A percentile compares a stretch with the other conserved stretches of the same genome.
These are phyloP conservation scores for Acrocyrtus sp. DNA, from an alignment of 2,888 invertebrate genomes.

Conservation along the genomic window DNA sequence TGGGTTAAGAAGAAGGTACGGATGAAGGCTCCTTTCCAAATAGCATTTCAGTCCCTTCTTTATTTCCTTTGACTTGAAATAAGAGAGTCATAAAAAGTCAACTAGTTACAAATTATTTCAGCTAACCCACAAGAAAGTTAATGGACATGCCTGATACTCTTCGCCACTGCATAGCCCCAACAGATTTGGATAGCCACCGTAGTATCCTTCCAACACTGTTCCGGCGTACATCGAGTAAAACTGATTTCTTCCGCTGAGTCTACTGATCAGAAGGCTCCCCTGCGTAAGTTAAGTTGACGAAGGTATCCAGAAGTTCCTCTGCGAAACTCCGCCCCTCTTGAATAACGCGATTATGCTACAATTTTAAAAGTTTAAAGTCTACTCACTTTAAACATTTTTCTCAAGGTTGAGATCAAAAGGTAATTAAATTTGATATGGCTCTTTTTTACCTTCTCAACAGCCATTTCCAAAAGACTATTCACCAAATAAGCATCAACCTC, in stretches of 20 bases:
- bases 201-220: not conserved
- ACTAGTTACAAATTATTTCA: too few relatives aligned
- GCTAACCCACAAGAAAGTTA: too few relatives aligned
- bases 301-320: not conserved
- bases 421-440: too few relatives aligned
- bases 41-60: slow-evolving; percentile 2
- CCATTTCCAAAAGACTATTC: not conserved
- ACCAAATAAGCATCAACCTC: not conserved
- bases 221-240: not conserved
- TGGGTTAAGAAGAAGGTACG: slow-evolving; percentile 23
- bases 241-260: not conserved
- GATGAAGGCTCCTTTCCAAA: slow-evolving; percentile 14
- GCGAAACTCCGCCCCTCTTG: too few relatives aligned
- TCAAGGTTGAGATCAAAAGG: too few relatives aligned
- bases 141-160: not conserved
- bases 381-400: too few relatives aligned
- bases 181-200: not conserved
- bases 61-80: not conserved
- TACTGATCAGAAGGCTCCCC: not conserved
- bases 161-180: not conserved
- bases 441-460: slow-evolving; percentile 7
- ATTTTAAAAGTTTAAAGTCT: too few relatives aligned
- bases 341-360: too few relatives aligned
- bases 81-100: not conserved
- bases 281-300: not conserved